Conservation (phyloP, 2,113 vertebrate species). For the Coturnix japonica region DNA sequence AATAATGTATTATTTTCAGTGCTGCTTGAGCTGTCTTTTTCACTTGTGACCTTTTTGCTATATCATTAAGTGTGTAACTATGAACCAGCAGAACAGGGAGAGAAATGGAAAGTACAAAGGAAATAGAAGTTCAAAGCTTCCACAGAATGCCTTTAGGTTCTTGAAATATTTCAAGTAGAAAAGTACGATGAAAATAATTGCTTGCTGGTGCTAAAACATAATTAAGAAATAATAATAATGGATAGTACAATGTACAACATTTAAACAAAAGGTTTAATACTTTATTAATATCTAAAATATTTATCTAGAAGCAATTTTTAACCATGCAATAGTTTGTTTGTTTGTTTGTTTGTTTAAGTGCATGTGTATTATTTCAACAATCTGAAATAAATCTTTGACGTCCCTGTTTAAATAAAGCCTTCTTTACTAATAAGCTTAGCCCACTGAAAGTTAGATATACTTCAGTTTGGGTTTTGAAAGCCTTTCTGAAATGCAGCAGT, state of each 20-base stretch:
- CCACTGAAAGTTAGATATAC: not conserved
- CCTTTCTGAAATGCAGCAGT: not conserved
- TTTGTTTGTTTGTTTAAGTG: not conserved
- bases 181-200: conserved; percentile 47
- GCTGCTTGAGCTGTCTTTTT: not conserved
- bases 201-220: not conserved
- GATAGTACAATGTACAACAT: not conserved
- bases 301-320: conserved; percentile 1
- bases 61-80: not conserved
- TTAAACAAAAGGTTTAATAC: not conserved
- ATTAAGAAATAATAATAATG: conserved; percentile 17
- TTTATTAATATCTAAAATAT: not conserved
- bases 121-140: conserved; percentile 46
- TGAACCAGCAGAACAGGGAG: not conserved
- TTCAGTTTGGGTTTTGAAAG: not conserved
- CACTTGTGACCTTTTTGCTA: not conserved
- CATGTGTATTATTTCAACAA: not conserved
- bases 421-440: not conserved
- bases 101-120: conserved; percentile 25
- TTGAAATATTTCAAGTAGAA: conserved; percentile 39
- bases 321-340: not conserved
- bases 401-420: not conserved
- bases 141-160: conserved; percentile 30
- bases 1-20: not conserved
- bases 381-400: not conserved